A percentile compares a stretch with the other conserved stretches of the same genome.
These are phyloP conservation scores for Paramormyrops kingsleyae DNA, from an alignment of 2,113 vertebrate species.

Conservation along the genomic window DNA sequence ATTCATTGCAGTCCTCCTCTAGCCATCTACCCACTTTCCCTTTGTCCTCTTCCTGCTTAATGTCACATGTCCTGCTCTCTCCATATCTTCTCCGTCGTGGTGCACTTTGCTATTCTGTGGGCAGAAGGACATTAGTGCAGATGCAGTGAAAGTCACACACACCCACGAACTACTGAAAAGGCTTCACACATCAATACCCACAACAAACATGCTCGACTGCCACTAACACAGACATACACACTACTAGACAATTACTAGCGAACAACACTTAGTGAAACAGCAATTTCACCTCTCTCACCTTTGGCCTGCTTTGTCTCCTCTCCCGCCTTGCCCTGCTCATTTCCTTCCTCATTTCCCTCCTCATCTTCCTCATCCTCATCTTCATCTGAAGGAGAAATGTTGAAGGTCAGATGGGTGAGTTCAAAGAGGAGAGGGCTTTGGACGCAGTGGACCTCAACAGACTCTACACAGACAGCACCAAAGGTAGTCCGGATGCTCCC, in stretches of 20 bases:
- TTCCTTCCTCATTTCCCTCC: conserved; percentile 10
- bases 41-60: background rate
- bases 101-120: background rate
- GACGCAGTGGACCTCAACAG: background rate
- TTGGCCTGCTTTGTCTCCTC: background rate
- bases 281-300: background rate
- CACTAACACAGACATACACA: background rate
- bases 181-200: background rate
- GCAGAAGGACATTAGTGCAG: background rate
- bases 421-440: background rate
- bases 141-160: background rate
- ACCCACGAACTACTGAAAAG: background rate
- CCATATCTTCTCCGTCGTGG: background rate
- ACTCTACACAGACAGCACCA: background rate
- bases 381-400: background rate
- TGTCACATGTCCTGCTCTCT: background rate
- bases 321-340: background rate
- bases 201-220: background rate
- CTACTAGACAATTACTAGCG: background rate
- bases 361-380: conserved; percentile 22
- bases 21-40: background rate
- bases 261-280: background rate
- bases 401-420: background rate
- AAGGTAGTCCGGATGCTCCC: background rate
- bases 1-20: background rate